Percentiles rank a stretch among this genome's conserved stretches.
Conservation (phyloP, 2,888 invertebrate genomes). For the Nephrotoma appendiculata region DNA sequence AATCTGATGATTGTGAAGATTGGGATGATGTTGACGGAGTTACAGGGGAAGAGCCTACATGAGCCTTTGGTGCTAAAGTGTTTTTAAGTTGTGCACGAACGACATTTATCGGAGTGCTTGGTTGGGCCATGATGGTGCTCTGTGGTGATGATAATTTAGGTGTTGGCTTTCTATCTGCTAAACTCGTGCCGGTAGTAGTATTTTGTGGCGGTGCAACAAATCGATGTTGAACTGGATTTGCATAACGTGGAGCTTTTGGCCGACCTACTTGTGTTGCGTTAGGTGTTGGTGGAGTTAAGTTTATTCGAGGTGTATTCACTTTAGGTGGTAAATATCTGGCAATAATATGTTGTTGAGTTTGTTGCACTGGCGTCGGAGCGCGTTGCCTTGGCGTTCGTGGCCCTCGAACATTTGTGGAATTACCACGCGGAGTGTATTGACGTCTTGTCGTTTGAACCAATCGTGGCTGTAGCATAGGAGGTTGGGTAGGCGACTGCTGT, state of each 20-base stretch:
- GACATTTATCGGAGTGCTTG: slow-evolving; percentile 7
- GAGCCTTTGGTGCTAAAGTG: neutral
- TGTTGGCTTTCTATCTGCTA: neutral
- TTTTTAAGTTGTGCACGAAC: neutral
- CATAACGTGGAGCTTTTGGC: neutral
- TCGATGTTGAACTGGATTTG: neutral
- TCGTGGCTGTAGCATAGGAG: neutral
- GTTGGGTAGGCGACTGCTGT: slow-evolving; percentile 7
- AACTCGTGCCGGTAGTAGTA: neutral
- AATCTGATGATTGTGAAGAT: neutral
- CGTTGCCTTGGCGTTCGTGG: neutral
- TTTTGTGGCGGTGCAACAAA: neutral
- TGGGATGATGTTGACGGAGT: neutral
- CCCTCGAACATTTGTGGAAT: neutral
- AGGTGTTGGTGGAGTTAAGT: neutral
- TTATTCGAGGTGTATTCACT: neutral
- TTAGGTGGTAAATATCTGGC: neutral
- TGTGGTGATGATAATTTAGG: neutral
- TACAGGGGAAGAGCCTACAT: neutral
- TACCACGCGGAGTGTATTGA: neutral
- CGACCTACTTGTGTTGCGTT: neutral
- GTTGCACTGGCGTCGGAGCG: neutral
- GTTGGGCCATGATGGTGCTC: neutral
- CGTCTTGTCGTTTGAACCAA: neutral
- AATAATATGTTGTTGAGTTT: neutral